Evolutionary conservation across 2,797 vertebrate genomes (phyloP).

Genomic region (Sarcophilus harrisii): DNA sequence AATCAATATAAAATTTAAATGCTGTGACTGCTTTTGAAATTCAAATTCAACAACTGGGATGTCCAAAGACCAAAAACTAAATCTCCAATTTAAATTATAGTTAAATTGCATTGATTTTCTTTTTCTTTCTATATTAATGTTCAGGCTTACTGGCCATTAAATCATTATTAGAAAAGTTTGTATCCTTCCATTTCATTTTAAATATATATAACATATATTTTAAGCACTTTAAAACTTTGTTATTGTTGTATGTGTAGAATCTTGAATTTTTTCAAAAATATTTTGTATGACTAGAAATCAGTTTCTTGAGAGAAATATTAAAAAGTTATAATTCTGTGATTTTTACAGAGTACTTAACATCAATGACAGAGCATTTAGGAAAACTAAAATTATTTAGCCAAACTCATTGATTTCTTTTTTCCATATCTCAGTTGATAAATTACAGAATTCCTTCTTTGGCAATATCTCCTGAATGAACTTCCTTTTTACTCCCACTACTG

Average conservation of each 20-base stretch:
- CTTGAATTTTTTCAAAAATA: constrained; percentile 34
- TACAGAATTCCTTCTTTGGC: not conserved
- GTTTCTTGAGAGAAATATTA: constrained; percentile 28
- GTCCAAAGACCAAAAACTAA: not conserved
- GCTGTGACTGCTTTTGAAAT: constrained; percentile 24
- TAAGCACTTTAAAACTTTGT: constrained; percentile 2
- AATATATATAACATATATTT: not conserved
- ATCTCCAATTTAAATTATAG: constrained; percentile 26
- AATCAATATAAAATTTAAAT: constrained; percentile 44
- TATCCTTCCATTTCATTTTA: constrained; percentile 36
- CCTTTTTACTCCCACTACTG: not conserved
- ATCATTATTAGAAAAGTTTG: not conserved
- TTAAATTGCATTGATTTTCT: constrained; percentile 33
- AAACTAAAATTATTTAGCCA: too few species aligned
- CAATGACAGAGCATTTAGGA: not conserved
- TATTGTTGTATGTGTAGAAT: not conserved
- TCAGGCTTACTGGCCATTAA: not conserved
- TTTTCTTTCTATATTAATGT: constrained; percentile 11
- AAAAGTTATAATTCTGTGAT: constrained; percentile 21
- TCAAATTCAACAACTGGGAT: constrained; percentile 42
- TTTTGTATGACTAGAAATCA: not conserved
- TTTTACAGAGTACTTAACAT: not conserved
- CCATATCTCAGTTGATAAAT: not conserved
- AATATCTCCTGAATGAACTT: not conserved
- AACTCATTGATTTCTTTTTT: not conserved